Percentiles rank a stretch among this genome's conserved stretches.
Evolutionary conservation across 92 coral and sea anemone species (phyloP).

Genomic region (Bergia sp.): DNA sequence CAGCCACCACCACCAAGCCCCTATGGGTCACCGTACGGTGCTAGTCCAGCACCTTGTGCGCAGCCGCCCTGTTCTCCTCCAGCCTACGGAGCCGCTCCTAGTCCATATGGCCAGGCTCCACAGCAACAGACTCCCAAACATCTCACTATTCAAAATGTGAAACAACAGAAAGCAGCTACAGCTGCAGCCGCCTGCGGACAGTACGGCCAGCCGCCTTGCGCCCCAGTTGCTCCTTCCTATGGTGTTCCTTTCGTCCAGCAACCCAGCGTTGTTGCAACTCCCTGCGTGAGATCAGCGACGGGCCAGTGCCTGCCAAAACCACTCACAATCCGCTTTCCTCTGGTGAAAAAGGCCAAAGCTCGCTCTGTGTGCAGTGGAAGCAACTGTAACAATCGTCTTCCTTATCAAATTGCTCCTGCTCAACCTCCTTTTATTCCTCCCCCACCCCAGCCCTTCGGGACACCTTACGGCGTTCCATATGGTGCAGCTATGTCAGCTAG

Average conservation of each 20-base stretch:
- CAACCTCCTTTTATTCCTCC: slow-evolving; percentile 27
- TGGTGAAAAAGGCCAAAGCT: slow-evolving; percentile 18
- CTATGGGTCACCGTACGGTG: slow-evolving; percentile 51
- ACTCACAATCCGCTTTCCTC: slow-evolving; percentile 33
- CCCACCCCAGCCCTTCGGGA: slow-evolving; percentile 30
- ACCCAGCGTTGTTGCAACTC: slow-evolving; percentile 26
- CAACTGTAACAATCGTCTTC: slow-evolving; percentile 24
- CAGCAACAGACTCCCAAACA: slow-evolving; percentile 46
- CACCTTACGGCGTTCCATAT: slow-evolving; percentile 40
- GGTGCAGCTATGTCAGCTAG: slow-evolving; percentile 16
- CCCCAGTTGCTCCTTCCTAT: slow-evolving; percentile 10
- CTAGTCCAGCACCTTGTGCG: slow-evolving; percentile 28
- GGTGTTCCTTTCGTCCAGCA: slow-evolving; percentile 22
- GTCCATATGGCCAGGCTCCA: slow-evolving; percentile 42
- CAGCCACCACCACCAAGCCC: slow-evolving; percentile 61
- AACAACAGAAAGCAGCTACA: slow-evolving; percentile 40
- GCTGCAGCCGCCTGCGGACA: slow-evolving; percentile 35
- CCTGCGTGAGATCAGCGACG: slow-evolving; percentile 35
- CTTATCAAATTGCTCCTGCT: slow-evolving; percentile 27
- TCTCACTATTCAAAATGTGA: slow-evolving; percentile 19
- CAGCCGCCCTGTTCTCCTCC: slow-evolving; percentile 62
- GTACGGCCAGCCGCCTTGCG: slow-evolving; percentile 39
- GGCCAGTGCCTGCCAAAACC: slow-evolving; percentile 24
- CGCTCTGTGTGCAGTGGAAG: slow-evolving; percentile 34
- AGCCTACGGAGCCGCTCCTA: slow-evolving; percentile 45